Base-by-base conservation (phyloP, 2,113 vertebrate genomes). In the Rhabdornis inornatus region DNA sequence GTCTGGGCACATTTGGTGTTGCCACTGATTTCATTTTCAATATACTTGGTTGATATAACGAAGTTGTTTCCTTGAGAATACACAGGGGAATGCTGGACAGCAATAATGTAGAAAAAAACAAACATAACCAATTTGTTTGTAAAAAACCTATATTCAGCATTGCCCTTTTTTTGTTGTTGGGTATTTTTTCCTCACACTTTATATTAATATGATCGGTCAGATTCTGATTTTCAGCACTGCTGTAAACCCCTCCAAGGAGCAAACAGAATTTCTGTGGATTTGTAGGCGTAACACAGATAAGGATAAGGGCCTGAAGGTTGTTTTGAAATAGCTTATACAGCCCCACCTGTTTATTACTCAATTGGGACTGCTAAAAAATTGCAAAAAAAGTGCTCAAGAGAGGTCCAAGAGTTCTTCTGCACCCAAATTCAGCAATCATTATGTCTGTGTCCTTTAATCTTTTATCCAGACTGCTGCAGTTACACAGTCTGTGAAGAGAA, bases 51-150 rank as follows among this genome's bases (percentile, higher is more conserved):
- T 87, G 83, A 94, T 93, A 90, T 79, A 96, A 96, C 72, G 0
- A 96, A 96, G 93, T 94, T 52, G 84, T 97, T 95, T 97, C 94
- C 92, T 69, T 92, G 80, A 95, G 86, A 96, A 94, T 95, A 92
- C 80, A 82, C 80, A 84, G 53, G 92, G 45, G 94, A 94, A 31
- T 64, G 39, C 83, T 95, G 92, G 88, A 86, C 77, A 90, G 53
- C 90, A 87, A 84, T 92, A 96, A 94, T 76, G 64, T 39, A 87
- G 69, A 31, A 92, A 87, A 93, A 91, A 84, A 2, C 80, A 97
- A 94, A 96, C 76, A 86, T 23, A 89, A 74, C 80, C 76, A 87
- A 86, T 93, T 96, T 96, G 44, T 49, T 96, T 90, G n/a, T 84
- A 90, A 93, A 72, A 93, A 96, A 84, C 49, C 77, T 87, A 79